Base-by-base conservation (phyloP, 2,113 vertebrate genomes). In the Tichodroma muraria region DNA sequence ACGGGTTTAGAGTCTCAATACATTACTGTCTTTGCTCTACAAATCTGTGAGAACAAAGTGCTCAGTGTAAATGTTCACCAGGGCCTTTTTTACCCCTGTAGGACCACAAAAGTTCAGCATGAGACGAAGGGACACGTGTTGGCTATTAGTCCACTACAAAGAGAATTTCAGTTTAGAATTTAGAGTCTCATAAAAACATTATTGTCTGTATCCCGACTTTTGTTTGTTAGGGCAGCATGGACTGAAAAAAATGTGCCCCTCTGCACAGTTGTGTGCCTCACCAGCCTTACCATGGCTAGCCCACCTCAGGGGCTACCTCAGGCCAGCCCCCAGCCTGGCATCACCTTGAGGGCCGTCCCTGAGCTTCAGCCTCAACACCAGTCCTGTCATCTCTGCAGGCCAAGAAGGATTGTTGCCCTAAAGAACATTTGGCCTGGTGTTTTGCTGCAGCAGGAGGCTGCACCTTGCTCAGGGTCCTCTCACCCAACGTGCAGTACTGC, bases 171-270 rank as follows among this genome's bases (percentile, higher is more conserved):
- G 98, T 96, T 97, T 97, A 98, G 98, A 97, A 98, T 98, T 98
- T 98, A 97, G 98, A 98, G 97, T 98, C 97, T 98, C 98, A 99
- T 98, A 98, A 99, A 98, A 99, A 99, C 98, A 98, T 98, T 98
- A 98, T 99, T 99, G 98, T 99, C 98, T 97, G 35, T 86, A 88
- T 98, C 97, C 97, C 92, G 98, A 98, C 98, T 97, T 98, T 98
- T 98, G 97, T 98, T 97, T 98, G 98, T 98, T 94, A 95, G 96
- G 94, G 96, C 94, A 95, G 98, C 98, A 98, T 76, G 95, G 96
- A 86, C 98, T 98, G 97, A 91, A 98, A 98, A 98, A 98, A 98
- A 98, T 98, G 97, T 98, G 98, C 98, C 98, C 98, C 97, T 49
- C 20, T 40, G 53, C 6, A 15, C 78, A 95, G 93, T 33, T 94